Base-by-base conservation (phyloP, 2,888 invertebrate genomes). In the Orthonevra nobilis region DNA sequence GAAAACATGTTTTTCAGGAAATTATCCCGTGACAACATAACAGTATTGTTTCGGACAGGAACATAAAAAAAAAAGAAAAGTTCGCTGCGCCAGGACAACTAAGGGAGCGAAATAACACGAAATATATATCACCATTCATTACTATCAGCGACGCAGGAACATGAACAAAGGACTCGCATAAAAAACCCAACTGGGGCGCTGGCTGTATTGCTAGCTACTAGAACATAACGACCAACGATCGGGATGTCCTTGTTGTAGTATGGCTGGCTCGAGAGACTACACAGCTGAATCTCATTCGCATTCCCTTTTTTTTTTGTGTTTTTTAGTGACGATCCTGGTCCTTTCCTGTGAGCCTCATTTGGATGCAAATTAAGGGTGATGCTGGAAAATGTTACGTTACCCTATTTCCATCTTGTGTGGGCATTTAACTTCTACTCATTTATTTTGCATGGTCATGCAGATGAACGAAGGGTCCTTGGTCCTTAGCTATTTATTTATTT, bases 1-100 rank as follows among this genome's bases (percentile, higher is more conserved):
- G 66, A 81, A 81, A 81, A 74, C 81, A 81, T 81, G 81, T 81
- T 74, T 74, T 81, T 68, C 81, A 74, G 81, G 74, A 81, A 81
- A 81, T 81, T 81, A 81, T 81, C 81, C 74, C 81, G 81, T 81
- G 81, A 81, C 81, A 81, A 81, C 81, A 81, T 81, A 74, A 81
- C 81, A 81, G 81, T 69, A 81, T 74, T 81, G 81, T 64, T 81
- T 81, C 58, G 81, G 81, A 81, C 81, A 81, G 74, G 73, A 81
- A 81, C 68, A 81, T 72, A 38, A 60, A 60, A 58, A 23, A 61
- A 50, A 46, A 58, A 5, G 23, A 64, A 54, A 60, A 44, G 15
- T 54, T 70, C 10, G 32, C 54, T 72, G 60, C 46, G 60, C 70
- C 64, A 66, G 60, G 34, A 64, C 63, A 4, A 5, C 5, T 63